phyloP scores from a whole-genome alignment of 1,140 invertebrate genomes.

The Archegozetes longisetosus region DNA sequence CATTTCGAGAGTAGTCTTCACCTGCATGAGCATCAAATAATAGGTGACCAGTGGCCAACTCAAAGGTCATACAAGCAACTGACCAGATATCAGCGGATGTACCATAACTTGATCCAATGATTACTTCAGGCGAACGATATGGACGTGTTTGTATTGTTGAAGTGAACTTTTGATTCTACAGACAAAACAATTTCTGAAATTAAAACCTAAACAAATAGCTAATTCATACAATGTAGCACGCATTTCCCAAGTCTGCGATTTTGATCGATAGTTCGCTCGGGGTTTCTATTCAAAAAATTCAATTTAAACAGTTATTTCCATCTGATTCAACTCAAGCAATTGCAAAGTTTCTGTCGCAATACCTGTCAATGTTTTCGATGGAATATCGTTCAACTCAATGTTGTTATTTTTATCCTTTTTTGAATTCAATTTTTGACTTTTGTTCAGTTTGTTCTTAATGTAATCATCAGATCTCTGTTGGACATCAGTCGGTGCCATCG shows the following conservation, averaged over 20 bases:
- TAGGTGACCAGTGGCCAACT: conserved; percentile 95
- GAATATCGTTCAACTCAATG: too few relatives aligned
- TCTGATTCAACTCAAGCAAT: too few relatives aligned
- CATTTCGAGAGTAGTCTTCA: conserved; percentile 56
- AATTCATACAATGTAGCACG: conserved; percentile 80
- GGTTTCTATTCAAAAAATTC: too few relatives aligned
- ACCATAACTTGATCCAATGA: conserved; percentile 82
- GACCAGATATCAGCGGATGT: conserved; percentile 96
- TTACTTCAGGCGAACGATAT: conserved; percentile 87
- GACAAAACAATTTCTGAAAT: conserved; percentile 18
- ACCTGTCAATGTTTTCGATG: too few relatives aligned
- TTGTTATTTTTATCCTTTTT: too few relatives aligned
- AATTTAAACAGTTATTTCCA: too few relatives aligned
- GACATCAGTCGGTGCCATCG: conserved; percentile 13
- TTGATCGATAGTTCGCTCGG: conserved; percentile 71
- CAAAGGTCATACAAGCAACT: conserved; percentile 97
- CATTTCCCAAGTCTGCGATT: conserved; percentile 96
- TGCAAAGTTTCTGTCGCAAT: too few relatives aligned
- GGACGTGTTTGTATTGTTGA: conserved; percentile 98
- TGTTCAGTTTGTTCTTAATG: neutral
- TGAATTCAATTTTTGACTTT: too few relatives aligned
- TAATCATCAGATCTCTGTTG: neutral
- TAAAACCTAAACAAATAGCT: neutral
- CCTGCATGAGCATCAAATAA: conserved; percentile 81
- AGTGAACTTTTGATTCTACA: conserved; percentile 58